Conservation (phyloP, 2,797 vertebrate genomes). For the Cossypha heuglini region DNA sequence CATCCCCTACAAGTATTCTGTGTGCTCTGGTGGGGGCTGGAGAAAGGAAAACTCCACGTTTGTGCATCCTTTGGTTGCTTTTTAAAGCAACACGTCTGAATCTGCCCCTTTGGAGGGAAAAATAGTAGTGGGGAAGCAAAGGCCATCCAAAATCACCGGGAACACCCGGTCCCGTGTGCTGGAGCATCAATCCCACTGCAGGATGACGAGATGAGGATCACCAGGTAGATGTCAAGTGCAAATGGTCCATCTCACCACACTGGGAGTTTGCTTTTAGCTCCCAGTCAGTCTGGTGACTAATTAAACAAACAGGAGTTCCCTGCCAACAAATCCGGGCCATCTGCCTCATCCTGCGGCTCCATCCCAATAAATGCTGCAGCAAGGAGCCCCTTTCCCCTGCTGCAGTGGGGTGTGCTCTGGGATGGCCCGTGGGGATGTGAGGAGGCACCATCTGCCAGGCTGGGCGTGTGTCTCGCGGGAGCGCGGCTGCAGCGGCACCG, state of each 20-base stretch:
- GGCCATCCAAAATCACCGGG: accelerated
- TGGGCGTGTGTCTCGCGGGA: background rate
- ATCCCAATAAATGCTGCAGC: background rate
- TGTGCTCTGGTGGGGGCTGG: background rate
- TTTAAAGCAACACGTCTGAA: background rate
- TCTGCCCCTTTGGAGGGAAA: accelerated
- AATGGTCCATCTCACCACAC: background rate
- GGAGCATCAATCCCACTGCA: background rate
- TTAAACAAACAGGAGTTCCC: slow-evolving; percentile 43
- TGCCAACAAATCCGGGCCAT: slow-evolving; percentile 39
- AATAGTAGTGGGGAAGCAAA: accelerated
- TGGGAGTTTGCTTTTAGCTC: background rate
- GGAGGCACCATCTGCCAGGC: background rate
- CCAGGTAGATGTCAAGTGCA: accelerated
- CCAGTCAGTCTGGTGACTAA: slow-evolving; percentile 10
- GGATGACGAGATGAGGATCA: background rate
- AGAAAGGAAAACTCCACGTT: background rate
- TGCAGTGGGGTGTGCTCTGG: background rate
- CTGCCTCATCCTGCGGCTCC: background rate
- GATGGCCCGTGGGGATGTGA: accelerated
- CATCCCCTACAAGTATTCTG: background rate
- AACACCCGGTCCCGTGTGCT: accelerated
- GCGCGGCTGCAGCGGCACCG: background rate
- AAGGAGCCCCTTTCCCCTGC: background rate
- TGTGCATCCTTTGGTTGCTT: background rate